Conservation (phyloP, 2,113 vertebrate species). For the Sphyrna mokarran region DNA sequence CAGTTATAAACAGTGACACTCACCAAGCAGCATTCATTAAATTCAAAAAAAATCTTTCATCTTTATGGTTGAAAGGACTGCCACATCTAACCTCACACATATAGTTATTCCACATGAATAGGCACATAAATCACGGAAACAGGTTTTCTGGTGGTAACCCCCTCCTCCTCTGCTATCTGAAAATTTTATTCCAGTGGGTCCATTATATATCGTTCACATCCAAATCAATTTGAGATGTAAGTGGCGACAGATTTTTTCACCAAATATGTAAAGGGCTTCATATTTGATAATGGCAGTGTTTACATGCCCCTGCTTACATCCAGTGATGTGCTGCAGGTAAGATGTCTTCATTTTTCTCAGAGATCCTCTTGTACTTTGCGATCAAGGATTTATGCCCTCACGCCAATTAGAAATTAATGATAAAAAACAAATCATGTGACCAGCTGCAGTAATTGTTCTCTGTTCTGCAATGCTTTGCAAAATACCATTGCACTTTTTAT, state of each 20-base stretch:
- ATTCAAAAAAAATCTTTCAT: neutral
- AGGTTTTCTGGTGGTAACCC: neutral
- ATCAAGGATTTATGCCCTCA: neutral
- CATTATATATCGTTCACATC: neutral
- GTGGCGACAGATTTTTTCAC: neutral
- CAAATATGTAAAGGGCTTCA: neutral
- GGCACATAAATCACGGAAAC: constrained; percentile 36
- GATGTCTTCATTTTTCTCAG: neutral
- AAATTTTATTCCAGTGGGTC: neutral
- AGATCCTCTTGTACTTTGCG: neutral
- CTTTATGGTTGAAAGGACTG: constrained; percentile 12
- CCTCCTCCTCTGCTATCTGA: neutral
- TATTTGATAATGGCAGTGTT: neutral
- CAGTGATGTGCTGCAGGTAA: neutral
- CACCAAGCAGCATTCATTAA: constrained; percentile 26
- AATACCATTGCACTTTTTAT: neutral
- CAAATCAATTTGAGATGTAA: constrained; percentile 18
- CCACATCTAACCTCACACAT: constrained; percentile 17
- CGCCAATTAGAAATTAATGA: neutral
- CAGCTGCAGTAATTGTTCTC: neutral
- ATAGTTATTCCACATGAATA: constrained; percentile 37
- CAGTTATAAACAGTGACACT: neutral
- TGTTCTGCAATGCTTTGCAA: neutral
- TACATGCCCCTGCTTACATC: neutral
- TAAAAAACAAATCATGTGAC: neutral